Conservation (phyloP, 1,140 invertebrate species). For the Ceratina australensis region DNA sequence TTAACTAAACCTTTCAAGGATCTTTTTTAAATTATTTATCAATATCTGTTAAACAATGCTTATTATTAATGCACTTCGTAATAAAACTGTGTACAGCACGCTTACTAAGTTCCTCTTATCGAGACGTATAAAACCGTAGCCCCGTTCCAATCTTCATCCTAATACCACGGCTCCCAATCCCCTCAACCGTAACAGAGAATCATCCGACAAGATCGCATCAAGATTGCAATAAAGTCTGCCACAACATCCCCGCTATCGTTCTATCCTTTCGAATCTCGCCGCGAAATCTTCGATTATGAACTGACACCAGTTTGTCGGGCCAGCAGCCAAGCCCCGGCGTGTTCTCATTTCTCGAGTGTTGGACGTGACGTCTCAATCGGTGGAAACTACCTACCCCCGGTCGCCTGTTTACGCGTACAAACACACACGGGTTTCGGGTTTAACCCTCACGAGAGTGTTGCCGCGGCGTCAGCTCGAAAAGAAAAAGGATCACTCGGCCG, state of each 20-base stretch:
- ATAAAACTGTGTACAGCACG: neutral
- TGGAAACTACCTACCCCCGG: neutral
- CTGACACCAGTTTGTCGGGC: neutral
- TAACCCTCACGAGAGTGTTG: constrained; percentile 12
- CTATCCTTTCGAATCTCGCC: neutral
- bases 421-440: neutral
- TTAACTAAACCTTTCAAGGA: too few relatives aligned
- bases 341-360: constrained; percentile 35
- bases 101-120: neutral
- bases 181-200: neutral
- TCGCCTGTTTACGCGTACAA: neutral
- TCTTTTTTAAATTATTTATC: too few relatives aligned
- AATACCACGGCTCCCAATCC: neutral
- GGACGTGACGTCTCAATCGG: constrained; percentile 35
- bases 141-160: neutral
- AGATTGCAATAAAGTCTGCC: neutral
- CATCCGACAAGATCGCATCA: too few relatives aligned
- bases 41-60: too few relatives aligned
- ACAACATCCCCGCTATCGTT: neutral
- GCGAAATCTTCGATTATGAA: constrained; percentile 29
- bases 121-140: neutral
- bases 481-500: constrained; percentile 57
- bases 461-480: constrained; percentile 51
- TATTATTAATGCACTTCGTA: neutral
- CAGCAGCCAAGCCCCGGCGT: constrained; percentile 17